A percentile compares a stretch with the other conserved stretches of the same genome.
phyloP scores from a whole-genome alignment of 2,113 vertebrate genomes.

The Tursiops truncatus region DNA sequence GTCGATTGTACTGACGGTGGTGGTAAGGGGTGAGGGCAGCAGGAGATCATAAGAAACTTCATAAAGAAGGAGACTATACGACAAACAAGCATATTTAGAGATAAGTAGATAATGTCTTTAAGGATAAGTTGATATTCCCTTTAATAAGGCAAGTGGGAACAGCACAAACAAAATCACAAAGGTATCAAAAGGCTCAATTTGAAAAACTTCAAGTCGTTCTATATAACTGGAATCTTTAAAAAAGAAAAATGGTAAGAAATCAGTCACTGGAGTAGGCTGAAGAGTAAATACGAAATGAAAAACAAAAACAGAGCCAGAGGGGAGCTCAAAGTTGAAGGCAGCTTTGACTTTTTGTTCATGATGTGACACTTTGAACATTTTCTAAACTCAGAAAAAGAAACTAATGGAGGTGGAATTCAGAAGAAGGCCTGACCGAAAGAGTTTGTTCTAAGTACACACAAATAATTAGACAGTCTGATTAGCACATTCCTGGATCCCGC shows the following conservation, averaged over 20 bases:
- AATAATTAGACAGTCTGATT: neutral
- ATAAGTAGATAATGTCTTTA: neutral
- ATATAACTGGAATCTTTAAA: neutral
- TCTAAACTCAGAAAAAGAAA: neutral
- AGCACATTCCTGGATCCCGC: neutral
- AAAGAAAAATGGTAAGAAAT: neutral
- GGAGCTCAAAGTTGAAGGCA: neutral
- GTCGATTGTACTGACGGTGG: neutral
- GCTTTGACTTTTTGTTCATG: neutral
- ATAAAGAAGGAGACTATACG: neutral
- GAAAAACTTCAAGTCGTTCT: neutral
- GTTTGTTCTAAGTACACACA: neutral
- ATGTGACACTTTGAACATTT: neutral
- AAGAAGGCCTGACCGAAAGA: neutral
- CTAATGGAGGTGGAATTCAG: neutral
- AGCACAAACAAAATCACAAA: conserved; percentile 28
- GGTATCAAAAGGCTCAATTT: neutral
- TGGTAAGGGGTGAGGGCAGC: neutral
- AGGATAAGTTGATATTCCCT: neutral
- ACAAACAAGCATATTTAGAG: neutral
- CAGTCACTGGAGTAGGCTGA: neutral
- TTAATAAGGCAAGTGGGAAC: neutral
- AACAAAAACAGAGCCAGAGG: neutral
- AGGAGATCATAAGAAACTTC: neutral
- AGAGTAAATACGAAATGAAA: neutral